Evolutionary conservation across 2,113 vertebrate genomes (phyloP).

Genomic region (Megalops atlanticus): DNA sequence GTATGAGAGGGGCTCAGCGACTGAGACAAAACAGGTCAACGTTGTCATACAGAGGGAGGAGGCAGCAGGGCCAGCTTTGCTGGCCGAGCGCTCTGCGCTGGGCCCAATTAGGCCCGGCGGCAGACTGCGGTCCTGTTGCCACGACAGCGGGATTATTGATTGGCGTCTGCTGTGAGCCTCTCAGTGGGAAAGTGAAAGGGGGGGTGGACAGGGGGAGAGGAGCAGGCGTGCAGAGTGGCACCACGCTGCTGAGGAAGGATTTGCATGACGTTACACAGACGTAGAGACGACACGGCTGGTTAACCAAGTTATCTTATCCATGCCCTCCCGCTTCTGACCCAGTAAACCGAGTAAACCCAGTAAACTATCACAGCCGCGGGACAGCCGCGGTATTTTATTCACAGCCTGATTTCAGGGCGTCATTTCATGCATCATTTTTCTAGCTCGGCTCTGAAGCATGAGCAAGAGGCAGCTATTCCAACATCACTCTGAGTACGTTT

Average conservation of each 20-base stretch:
- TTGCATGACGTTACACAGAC: background rate
- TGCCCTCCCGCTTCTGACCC: background rate
- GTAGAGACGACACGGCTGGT: background rate
- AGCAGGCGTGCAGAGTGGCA: background rate
- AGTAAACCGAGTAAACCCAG: background rate
- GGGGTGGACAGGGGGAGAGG: background rate
- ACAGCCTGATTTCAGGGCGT: background rate
- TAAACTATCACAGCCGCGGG: background rate
- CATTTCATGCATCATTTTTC: background rate
- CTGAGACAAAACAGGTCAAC: background rate
- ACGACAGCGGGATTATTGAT: background rate
- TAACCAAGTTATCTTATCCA: background rate
- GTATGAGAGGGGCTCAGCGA: constrained; percentile 11
- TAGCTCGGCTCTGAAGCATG: background rate
- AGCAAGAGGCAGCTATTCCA: background rate
- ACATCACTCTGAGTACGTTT: background rate
- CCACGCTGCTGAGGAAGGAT: background rate
- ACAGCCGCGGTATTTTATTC: too few species aligned
- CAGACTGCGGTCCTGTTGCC: constrained; percentile 22
- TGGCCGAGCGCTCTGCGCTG: constrained; percentile 33
- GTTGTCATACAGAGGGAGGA: constrained; percentile 48
- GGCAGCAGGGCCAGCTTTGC: constrained; percentile 44
- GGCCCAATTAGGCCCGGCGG: constrained; percentile 49
- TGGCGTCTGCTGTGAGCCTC: background rate
- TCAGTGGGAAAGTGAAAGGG: background rate